A percentile compares a stretch with the other conserved stretches of the same genome.
Evolutionary conservation across 2,888 invertebrate genomes (phyloP).

Genomic region (Sepiola atlantica): DNA sequence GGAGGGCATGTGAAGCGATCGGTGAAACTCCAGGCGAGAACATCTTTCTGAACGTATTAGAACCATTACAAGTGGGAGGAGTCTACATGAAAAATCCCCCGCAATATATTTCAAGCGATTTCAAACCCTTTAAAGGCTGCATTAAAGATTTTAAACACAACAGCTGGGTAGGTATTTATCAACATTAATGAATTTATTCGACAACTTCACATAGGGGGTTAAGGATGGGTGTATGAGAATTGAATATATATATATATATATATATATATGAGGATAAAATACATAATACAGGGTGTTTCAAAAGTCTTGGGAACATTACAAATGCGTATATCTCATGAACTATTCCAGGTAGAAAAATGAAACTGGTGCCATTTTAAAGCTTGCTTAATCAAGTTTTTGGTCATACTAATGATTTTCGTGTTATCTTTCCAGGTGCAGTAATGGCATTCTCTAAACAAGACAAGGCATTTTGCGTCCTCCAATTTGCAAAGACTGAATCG

Average conservation of each 20-base stretch:
- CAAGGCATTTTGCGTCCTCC: too few relatives aligned
- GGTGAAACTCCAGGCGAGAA: constrained; percentile 94
- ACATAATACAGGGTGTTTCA: too few relatives aligned
- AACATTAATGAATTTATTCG: not conserved
- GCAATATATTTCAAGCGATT: constrained; percentile 52
- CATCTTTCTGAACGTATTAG: constrained; percentile 95
- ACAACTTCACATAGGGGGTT: not conserved
- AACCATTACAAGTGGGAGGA: constrained; percentile 92
- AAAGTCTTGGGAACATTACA: too few relatives aligned
- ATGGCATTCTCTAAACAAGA: too few relatives aligned
- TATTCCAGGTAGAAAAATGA: too few relatives aligned
- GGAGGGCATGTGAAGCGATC: constrained; percentile 90
- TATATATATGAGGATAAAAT: too few relatives aligned
- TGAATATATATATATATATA: not conserved
- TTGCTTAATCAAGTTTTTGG: too few relatives aligned
- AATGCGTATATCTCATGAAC: too few relatives aligned
- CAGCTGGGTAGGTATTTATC: constrained; percentile 78
- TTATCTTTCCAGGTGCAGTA: too few relatives aligned
- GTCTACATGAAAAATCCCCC: constrained; percentile 75
- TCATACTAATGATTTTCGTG: too few relatives aligned
- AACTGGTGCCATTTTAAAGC: too few relatives aligned
- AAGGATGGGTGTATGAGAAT: not conserved
- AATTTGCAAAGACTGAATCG: too few relatives aligned
- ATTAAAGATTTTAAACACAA: constrained; percentile 96
- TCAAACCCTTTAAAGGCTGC: constrained; percentile 94